Base-by-base conservation (phyloP, 1,140 invertebrate species). In the Bombus waltoni region DNA sequence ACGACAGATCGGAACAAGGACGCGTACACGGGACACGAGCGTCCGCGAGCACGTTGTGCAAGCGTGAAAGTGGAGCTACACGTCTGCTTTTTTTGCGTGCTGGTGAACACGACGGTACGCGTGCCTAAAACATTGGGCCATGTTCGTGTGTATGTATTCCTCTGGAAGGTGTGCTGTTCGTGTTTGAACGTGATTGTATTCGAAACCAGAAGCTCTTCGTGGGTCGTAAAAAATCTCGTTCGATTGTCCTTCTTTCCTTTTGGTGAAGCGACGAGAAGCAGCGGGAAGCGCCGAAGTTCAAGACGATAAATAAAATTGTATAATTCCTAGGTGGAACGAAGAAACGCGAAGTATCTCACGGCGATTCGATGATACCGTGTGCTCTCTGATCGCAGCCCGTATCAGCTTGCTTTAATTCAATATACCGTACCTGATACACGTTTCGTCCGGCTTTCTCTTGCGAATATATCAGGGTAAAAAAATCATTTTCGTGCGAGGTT, bases 161-260 rank as follows among this genome's bases (percentile, higher is more conserved):
- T 73, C 77, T 74, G 78, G 47, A 73, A 28, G 71, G 79, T 81
- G 83, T 85, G 71, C 22, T 81, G 78, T 81, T 85, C 84, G 79
- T 85, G 84, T 85, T 85, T 85, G 84, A 86, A 86, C 78, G 84
- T 86, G 84, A 59, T 32, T 47, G 42, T 44, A 53, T 78, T n/a
- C 82, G 44, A 40, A 44, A 44, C 66, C 40, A 53, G 42, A 79
- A 59, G 22, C 73, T 6, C 73, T 6, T 82, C n/a, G 13, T 18
- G 66, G 28, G 18, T 22, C 53, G 47, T 28, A 53, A 81, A 3
- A 28, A 44, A n/a, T 42, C 57, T 77, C 38, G 75, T 40, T 13
- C 28, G 38, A 42, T 13, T n/a, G 28, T 42, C 11, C 2, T 40
- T 35, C 22, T 28, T 38, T 15, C 9, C 8, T 5, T 18, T 44